A percentile compares a stretch with the other conserved stretches of the same genome.
Evolutionary conservation across 2,888 invertebrate genomes (phyloP).

Genomic region (Ypsolopha scabrella): DNA sequence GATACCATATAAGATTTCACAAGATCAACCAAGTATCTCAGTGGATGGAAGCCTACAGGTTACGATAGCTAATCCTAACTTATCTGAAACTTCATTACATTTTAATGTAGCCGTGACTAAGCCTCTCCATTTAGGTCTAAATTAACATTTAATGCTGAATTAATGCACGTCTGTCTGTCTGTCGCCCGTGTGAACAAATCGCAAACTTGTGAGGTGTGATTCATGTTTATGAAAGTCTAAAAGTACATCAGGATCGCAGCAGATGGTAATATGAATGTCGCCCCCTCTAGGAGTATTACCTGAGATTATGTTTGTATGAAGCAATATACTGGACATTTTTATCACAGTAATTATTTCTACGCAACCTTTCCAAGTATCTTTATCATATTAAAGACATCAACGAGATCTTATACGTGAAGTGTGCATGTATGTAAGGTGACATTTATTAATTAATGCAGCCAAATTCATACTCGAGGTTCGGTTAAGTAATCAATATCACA

Average conservation of each 20-base stretch:
- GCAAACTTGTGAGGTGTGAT: neutral
- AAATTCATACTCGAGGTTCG: no score
- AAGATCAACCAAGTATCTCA: neutral
- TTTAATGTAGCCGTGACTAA: slow-evolving; percentile 27
- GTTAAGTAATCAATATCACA: no score
- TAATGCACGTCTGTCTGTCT: slow-evolving; percentile 13
- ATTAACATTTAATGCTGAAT: slow-evolving; percentile 23
- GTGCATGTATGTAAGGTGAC: no score
- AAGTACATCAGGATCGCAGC: neutral
- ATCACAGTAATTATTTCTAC: no score
- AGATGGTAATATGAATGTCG: no score
- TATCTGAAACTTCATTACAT: slow-evolving; percentile 34
- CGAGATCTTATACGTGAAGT: no score
- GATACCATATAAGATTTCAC: neutral
- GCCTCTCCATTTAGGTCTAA: slow-evolving; percentile 21
- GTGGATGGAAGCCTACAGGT: slow-evolving; percentile 11
- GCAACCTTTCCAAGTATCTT: no score
- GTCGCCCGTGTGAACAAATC: neutral
- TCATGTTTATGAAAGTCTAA: neutral
- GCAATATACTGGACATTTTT: no score
- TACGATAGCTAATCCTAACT: slow-evolving; percentile 22
- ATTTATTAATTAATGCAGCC: no score
- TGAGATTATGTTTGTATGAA: no score
- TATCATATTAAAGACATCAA: no score
- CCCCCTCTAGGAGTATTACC: no score